phyloP scores from a whole-genome alignment of 2,113 vertebrate species.

The Macroglossus sobrinus region DNA sequence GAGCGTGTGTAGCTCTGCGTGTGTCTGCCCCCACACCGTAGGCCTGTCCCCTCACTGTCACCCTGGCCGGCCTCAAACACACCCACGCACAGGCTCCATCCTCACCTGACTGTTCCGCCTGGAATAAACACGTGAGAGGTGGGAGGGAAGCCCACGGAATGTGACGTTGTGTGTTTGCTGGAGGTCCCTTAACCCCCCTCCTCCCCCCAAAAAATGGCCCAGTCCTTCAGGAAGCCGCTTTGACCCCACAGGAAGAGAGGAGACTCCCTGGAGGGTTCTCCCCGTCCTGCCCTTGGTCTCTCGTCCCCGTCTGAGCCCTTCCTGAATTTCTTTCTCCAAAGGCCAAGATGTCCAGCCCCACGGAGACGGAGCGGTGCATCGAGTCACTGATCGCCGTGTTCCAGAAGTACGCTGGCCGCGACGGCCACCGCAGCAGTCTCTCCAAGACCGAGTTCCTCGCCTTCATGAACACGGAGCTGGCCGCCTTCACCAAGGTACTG shows the following conservation, averaged over 20 bases:
- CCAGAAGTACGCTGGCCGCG: constrained; percentile 77
- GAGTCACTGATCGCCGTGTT: constrained; percentile 86
- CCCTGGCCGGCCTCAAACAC: neutral
- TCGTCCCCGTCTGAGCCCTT: neutral
- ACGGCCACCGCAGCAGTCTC: neutral
- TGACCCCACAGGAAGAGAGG: neutral
- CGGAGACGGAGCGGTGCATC: constrained; percentile 84
- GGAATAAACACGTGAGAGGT: neutral
- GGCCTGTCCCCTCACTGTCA: neutral
- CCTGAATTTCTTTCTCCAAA: neutral
- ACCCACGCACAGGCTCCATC: neutral
- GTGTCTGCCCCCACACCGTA: neutral
- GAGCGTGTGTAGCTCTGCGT: neutral
- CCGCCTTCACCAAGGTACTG: constrained; percentile 81
- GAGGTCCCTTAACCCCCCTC: neutral
- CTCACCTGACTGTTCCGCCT: neutral
- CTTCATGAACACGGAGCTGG: constrained; percentile 85
- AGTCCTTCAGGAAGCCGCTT: neutral
- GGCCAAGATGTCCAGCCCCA: constrained; percentile 69
- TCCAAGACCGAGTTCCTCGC: constrained; percentile 80
- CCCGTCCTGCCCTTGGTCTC: neutral
- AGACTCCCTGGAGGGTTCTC: neutral
- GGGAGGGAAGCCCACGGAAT: neutral
- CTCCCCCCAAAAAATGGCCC: neutral
- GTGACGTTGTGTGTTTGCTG: neutral